Base-by-base conservation (phyloP, 2,797 vertebrate species). In the Pantherophis alleghaniensis region DNA sequence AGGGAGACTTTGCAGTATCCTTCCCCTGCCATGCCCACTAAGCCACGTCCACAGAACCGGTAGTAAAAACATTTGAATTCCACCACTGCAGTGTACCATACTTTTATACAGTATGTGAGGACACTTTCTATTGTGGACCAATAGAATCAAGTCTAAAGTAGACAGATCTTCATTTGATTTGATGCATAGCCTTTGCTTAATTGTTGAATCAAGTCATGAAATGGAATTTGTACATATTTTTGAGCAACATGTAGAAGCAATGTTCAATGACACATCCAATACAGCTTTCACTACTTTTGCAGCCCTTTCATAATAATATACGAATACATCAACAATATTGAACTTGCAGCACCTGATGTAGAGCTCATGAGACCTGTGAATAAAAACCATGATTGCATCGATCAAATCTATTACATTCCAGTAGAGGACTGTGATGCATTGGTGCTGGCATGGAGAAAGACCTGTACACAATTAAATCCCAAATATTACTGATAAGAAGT, bases 381-480 rank as follows among this genome's bases (percentile, higher is more conserved):
- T 83, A 47, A 83, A 88, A 88, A 74, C 94, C 94, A 93, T 42
- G 92, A 55, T 90, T 95, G 86, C 74, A 32, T 0, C 2, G 18
- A 95, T 90, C 86, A 94, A 93, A 89, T 47, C 93, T 91, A 90
- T 92, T 59, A 90, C 91, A 92, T 94, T 97, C 96, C 96, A 97
- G 95, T 88, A 96, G 95, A 96, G 96, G 96, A 96, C 95, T 97
- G 96, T 96, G 96, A 94, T 96, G 95, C 92, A 96, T 96, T 97
- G 94, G 20, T 94, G 96, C 95, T 94, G 94, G 16, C 91, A 47
- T 1, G 42, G 91, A 87, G 22, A 47, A 11, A 86, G 89, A 91
- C 53, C 5, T 16, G 66, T n/a, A 74, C 47, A 55, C 56, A 95
- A 61, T 86, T 91, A 94, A 94, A 26, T 93, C 59, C 94, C 0